phyloP scores from a whole-genome alignment of 2,888 invertebrate genomes.

The Pandemis heparana region DNA sequence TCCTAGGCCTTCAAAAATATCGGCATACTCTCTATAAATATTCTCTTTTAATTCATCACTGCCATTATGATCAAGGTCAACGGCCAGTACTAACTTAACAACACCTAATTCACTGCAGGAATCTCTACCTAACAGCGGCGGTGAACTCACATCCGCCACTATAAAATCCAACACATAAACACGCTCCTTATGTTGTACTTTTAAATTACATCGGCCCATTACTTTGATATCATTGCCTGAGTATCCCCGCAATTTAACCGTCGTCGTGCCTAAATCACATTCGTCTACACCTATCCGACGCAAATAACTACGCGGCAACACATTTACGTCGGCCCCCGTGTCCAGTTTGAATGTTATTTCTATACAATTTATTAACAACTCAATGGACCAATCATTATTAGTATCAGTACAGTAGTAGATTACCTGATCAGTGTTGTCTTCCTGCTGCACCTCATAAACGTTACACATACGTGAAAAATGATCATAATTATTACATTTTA shows the following conservation, averaged over 20 bases:
- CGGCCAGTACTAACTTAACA: no score
- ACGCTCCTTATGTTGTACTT: neutral
- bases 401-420: neutral
- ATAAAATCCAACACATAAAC: neutral
- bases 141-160: neutral
- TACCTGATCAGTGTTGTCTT: neutral
- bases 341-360: neutral
- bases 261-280: neutral
- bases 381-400: neutral
- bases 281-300: neutral
- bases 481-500: neutral
- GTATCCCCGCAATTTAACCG: neutral
- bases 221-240: neutral
- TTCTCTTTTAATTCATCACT: no score
- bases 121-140: no score
- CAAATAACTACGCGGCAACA: neutral
- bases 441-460: neutral
- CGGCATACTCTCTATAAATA: no score
- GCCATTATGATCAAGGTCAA: no score
- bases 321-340: no score
- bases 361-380: neutral
- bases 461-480: neutral
- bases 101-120: no score
- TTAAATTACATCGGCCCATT: neutral
- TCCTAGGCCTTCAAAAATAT: no score